These are phyloP conservation scores for Nothoprocta perdicaria DNA, from an alignment of 2,113 vertebrate genomes.

Conservation along the genomic window DNA sequence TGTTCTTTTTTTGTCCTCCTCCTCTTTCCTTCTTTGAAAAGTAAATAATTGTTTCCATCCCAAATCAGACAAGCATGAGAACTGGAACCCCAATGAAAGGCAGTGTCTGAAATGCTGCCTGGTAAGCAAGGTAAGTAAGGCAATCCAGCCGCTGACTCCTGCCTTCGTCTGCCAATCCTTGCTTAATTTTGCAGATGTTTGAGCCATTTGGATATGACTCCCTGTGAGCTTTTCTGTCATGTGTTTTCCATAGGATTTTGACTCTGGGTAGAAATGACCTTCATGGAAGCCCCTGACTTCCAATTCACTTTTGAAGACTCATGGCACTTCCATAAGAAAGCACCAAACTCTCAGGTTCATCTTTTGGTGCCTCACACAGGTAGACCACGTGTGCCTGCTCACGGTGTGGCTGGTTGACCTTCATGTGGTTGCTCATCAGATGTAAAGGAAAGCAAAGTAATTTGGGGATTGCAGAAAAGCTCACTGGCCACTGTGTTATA, in stretches of 20 bases:
- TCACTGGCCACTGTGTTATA: background rate
- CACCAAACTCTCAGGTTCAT: background rate
- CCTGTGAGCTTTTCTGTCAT: background rate
- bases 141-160: background rate
- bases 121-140: background rate
- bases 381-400: background rate
- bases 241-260: background rate
- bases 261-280: background rate
- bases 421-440: background rate
- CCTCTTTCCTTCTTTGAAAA: background rate
- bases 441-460: background rate
- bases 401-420: background rate
- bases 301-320: background rate
- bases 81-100: background rate
- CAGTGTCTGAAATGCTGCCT: background rate
- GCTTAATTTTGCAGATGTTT: background rate
- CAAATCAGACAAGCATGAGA: background rate
- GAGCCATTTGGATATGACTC: background rate
- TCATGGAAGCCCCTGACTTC: background rate
- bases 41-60: background rate
- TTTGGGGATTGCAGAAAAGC: background rate
- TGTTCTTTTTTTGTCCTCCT: background rate
- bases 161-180: background rate
- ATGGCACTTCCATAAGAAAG: background rate
- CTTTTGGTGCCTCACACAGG: background rate